Conservation (phyloP, 2,797 vertebrate genomes). For the Danio aesculapii region DNA sequence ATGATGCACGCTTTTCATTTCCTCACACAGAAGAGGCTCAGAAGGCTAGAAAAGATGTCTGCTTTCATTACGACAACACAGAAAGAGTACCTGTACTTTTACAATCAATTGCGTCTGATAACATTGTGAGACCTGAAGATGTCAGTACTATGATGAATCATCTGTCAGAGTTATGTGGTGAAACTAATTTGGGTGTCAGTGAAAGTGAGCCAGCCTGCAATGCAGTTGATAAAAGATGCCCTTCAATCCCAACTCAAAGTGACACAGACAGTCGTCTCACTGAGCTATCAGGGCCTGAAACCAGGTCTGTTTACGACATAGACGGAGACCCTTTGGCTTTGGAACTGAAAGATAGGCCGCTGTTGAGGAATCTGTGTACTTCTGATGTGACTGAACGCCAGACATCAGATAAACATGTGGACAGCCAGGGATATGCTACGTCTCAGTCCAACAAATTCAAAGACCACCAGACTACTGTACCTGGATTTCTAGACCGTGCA, state of each 20-base stretch:
- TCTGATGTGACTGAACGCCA: conserved; percentile 61
- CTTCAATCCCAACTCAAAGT: conserved; percentile 41
- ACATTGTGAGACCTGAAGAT: conserved; percentile 52
- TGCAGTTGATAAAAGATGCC: conserved; percentile 60
- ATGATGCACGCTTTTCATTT: conserved; percentile 61
- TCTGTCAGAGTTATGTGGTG: conserved; percentile 44
- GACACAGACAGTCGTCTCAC: conserved; percentile 57
- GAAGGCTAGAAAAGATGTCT: conserved; percentile 40
- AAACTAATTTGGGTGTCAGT: conserved; percentile 53
- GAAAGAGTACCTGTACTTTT: conserved; percentile 60
- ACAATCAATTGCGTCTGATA: conserved; percentile 45
- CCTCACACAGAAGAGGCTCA: conserved; percentile 55
- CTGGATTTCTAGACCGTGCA: conserved; percentile 21
- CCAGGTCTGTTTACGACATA: conserved; percentile 59
- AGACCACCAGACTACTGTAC: conserved; percentile 24
- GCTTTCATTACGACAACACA: conserved; percentile 26
- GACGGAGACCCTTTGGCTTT: conserved; percentile 63
- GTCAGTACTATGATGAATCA: conserved; percentile 51
- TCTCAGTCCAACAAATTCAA: conserved; percentile 42
- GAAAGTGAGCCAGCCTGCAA: conserved; percentile 61
- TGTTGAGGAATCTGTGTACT: conserved; percentile 63
- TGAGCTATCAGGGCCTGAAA: conserved; percentile 56
- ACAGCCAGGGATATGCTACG: conserved; percentile 46
- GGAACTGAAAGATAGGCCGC: conserved; percentile 59
- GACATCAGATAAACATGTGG: conserved; percentile 61